phyloP scores from a whole-genome alignment of 2,888 invertebrate genomes.

The Stegophylla sp. region DNA sequence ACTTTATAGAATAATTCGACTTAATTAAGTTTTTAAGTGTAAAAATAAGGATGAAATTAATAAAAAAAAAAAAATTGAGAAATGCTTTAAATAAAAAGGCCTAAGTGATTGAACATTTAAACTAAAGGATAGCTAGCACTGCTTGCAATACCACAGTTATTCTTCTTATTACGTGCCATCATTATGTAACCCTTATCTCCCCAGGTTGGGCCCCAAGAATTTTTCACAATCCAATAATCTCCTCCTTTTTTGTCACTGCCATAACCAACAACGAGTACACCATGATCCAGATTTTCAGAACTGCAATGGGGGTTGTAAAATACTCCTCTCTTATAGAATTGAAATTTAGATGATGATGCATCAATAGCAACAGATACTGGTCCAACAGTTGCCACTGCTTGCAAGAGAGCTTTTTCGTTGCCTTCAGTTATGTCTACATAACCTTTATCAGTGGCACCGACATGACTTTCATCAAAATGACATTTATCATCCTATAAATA shows the following conservation, averaged over 20 bases:
- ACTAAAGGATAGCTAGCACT: conserved; percentile 85
- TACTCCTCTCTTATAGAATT: conserved; percentile 78
- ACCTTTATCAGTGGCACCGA: conserved; percentile 82
- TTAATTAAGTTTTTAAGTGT: background rate
- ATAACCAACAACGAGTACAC: conserved; percentile 83
- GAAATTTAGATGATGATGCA: conserved; percentile 84
- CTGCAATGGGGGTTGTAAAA: conserved; percentile 65
- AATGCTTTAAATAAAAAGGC: background rate
- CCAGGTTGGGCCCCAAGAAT: conserved; percentile 84
- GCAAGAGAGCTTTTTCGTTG: conserved; percentile 75
- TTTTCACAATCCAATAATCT: conserved; percentile 88
- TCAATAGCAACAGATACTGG: conserved; percentile 89
- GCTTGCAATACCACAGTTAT: conserved; percentile 87
- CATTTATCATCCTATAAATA: conserved; percentile 62
- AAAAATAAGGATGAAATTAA: background rate
- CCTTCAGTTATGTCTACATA: conserved; percentile 78
- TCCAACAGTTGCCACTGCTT: conserved; percentile 83
- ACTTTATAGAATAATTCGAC: background rate
- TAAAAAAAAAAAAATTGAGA: conserved; percentile 6
- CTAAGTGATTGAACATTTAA: conserved; percentile 64
- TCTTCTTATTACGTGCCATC: conserved; percentile 83
- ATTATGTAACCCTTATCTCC: conserved; percentile 85
- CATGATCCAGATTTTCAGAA: conserved; percentile 78
- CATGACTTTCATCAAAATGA: conserved; percentile 71
- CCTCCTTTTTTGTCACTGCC: conserved; percentile 71